Conservation (phyloP, 2,113 vertebrate genomes). For the Lota lota region DNA sequence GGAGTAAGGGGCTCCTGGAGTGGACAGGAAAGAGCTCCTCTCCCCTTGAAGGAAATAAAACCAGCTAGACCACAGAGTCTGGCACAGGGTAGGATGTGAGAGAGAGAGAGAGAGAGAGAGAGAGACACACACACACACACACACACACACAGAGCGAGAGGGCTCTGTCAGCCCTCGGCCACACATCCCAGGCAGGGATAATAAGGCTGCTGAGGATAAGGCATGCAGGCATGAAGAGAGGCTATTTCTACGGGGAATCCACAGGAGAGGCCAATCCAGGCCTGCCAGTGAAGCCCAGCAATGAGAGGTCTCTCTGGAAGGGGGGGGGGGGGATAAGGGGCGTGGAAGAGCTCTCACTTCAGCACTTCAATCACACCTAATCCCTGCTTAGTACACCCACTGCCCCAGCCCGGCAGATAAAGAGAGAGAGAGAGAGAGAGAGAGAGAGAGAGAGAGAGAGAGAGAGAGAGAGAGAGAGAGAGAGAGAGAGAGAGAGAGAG, state of each 20-base stretch:
- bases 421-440: slow-evolving; percentile 24
- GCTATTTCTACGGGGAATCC: slow-evolving; percentile 64
- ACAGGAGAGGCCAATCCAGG: slow-evolving; percentile 54
- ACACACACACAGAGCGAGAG: no score
- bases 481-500: slow-evolving; percentile 31
- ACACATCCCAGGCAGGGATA: slow-evolving; percentile 2
- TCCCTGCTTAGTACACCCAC: slow-evolving; percentile 75
- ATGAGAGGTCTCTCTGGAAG: slow-evolving; percentile 58
- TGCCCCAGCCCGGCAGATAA: slow-evolving; percentile 38
- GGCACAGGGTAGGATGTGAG: no score
- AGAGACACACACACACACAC: no score
- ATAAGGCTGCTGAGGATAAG: slow-evolving; percentile 37
- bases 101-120: no score
- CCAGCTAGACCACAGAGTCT: background rate
- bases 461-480: background rate
- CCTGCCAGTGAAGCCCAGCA: slow-evolving; percentile 61
- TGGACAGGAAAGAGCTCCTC: background rate
- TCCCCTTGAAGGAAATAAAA: background rate
- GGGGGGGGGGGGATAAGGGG: slow-evolving; percentile 64
- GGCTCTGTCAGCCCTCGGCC: no score
- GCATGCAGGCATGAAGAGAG: slow-evolving; percentile 53
- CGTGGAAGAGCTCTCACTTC: slow-evolving; percentile 67
- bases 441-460: slow-evolving; percentile 29
- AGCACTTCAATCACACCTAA: slow-evolving; percentile 76
- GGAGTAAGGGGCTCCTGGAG: slow-evolving; percentile 5